phyloP scores from a whole-genome alignment of 2,888 invertebrate species.

The Ecdyonurus torrentis region DNA sequence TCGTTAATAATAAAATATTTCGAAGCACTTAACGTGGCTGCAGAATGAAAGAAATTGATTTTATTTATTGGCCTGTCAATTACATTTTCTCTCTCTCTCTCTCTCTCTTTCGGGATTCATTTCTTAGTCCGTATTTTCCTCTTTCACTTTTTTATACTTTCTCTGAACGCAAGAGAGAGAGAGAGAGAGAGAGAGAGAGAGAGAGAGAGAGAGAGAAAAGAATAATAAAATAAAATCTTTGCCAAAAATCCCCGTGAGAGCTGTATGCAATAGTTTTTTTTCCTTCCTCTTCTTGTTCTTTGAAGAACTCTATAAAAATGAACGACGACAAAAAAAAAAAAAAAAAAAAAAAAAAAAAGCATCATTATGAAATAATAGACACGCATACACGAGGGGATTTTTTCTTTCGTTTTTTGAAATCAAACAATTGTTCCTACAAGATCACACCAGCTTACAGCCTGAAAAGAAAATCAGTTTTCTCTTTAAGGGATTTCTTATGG shows the following conservation, averaged over 20 bases:
- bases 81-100: neutral
- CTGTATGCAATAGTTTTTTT: too few relatives aligned
- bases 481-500: too few relatives aligned
- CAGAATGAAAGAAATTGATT: constrained; percentile 1
- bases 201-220: too few relatives aligned
- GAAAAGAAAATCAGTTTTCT: too few relatives aligned
- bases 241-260: neutral
- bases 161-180: too few relatives aligned
- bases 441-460: too few relatives aligned
- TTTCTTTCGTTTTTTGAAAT: neutral
- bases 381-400: neutral
- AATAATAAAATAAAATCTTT: neutral
- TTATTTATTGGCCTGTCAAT: constrained; percentile 6
- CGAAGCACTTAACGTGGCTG: neutral
- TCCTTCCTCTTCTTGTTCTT: too few relatives aligned
- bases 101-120: neutral
- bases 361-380: neutral
- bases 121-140: neutral
- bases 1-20: neutral
- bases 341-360: neutral
- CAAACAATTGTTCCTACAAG: neutral
- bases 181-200: too few relatives aligned
- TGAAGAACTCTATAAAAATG: neutral
- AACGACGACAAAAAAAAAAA: neutral
- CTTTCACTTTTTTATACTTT: neutral